Evolutionary conservation across 2,888 invertebrate genomes (phyloP).

Genomic region (Acanthosepion esculentum): DNA sequence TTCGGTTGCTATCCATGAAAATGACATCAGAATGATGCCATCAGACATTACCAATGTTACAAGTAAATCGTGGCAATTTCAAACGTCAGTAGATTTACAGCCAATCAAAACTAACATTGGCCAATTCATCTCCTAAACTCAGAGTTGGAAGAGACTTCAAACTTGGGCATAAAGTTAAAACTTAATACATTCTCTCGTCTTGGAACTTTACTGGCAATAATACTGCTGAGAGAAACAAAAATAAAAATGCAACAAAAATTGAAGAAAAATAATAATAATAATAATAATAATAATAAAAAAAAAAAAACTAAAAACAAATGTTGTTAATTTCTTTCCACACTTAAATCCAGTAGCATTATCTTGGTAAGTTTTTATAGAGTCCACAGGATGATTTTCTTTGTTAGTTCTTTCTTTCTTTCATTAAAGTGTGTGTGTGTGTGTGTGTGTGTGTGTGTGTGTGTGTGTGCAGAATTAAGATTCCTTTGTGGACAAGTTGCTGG

Average conservation of each 20-base stretch:
- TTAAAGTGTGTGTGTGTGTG: not conserved
- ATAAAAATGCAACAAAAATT: not conserved
- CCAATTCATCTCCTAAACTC: too few relatives aligned
- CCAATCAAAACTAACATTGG: too few relatives aligned
- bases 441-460: not conserved
- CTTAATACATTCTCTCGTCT: too few relatives aligned
- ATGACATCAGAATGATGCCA: too few relatives aligned
- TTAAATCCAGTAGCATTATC: not conserved
- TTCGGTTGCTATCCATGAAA: too few relatives aligned
- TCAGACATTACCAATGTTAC: too few relatives aligned
- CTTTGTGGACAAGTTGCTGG: not conserved
- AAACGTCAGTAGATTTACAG: too few relatives aligned
- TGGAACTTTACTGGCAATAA: not conserved
- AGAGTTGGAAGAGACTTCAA: too few relatives aligned
- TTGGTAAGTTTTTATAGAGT: not conserved
- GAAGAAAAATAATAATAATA: not conserved
- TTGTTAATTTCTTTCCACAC: not conserved
- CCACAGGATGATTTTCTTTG: not conserved
- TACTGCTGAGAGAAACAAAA: not conserved
- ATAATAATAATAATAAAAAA: not conserved
- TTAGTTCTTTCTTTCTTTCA: not conserved
- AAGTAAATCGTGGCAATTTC: too few relatives aligned
- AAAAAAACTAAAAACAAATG: not conserved
- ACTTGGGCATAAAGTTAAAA: too few relatives aligned
- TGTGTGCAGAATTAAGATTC: not conserved